Conservation (phyloP, 2,888 invertebrate genomes). For the Tricholauxania praeusta region DNA sequence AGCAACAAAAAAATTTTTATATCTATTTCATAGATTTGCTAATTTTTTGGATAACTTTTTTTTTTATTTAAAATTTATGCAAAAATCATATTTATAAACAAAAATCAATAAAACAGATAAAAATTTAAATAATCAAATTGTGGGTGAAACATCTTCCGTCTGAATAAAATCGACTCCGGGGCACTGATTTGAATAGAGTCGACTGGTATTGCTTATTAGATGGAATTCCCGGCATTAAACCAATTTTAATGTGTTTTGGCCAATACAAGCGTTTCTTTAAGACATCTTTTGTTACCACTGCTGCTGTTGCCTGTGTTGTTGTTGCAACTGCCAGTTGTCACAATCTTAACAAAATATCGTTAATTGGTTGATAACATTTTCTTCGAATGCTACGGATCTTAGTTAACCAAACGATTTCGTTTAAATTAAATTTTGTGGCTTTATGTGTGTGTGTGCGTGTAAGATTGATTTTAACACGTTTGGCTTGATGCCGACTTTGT, state of each 20-base stretch:
- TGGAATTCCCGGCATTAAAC: conserved; percentile 41
- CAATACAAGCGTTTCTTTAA: conserved; percentile 3
- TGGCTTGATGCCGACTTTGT: conserved; percentile 18
- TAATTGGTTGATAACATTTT: conserved; percentile 47
- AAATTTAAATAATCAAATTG: conserved; percentile 13
- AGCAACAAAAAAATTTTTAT: background rate
- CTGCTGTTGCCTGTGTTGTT: background rate
- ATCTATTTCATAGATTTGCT: conserved; percentile 23
- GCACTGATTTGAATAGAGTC: background rate
- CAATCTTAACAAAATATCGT: conserved; percentile 45
- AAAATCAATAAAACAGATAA: conserved; percentile 1
- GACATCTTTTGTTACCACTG: background rate
- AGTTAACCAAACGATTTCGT: conserved; percentile 3
- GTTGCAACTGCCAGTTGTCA: conserved; percentile 45
- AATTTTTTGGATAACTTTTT: conserved; percentile 25
- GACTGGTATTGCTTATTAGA: conserved; percentile 20
- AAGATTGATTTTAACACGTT: background rate
- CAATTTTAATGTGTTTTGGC: conserved; percentile 27
- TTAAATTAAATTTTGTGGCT: background rate
- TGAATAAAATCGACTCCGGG: background rate
- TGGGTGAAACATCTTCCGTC: conserved; percentile 38
- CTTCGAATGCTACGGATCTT: conserved; percentile 18
- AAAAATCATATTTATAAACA: conserved; percentile 8
- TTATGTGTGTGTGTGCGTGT: background rate
- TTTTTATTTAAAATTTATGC: conserved; percentile 11